phyloP scores from a whole-genome alignment of 2,797 vertebrate genomes.

The Thunnus albacares region DNA sequence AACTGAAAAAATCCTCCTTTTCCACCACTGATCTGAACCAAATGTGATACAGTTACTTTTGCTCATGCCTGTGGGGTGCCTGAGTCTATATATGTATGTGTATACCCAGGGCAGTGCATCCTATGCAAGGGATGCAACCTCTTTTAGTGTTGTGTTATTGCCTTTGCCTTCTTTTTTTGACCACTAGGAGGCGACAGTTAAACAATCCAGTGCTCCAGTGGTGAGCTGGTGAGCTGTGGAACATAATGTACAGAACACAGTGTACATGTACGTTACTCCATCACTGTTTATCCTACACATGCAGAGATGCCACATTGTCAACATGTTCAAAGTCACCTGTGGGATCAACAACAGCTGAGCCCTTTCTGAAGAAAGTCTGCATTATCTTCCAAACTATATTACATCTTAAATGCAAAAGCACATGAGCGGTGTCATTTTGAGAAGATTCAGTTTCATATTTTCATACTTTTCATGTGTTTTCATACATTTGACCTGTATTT shows the following conservation, averaged over 20 bases:
- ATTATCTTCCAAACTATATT: not conserved
- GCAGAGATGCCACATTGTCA: slow-evolving; percentile 29
- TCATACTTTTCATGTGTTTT: too few species aligned
- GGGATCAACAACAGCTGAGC: not conserved
- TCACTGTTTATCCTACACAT: slow-evolving; percentile 28
- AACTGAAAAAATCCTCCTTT: too few species aligned
- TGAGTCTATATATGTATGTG: not conserved
- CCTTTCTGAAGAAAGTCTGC: not conserved
- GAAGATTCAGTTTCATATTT: not conserved
- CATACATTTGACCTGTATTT: not conserved
- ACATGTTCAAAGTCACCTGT: slow-evolving; percentile 30
- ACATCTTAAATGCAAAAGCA: not conserved
- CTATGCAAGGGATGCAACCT: not conserved
- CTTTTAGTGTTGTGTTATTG: not conserved
- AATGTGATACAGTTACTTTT: too few species aligned
- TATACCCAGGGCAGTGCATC: not conserved
- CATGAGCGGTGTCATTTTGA: not conserved
- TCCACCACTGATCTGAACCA: too few species aligned
- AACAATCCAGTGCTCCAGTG: not conserved
- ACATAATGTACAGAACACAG: slow-evolving; percentile 80
- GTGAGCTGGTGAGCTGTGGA: slow-evolving; percentile 24
- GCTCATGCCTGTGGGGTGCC: not conserved
- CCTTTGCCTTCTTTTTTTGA: not conserved
- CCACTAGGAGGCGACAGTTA: slow-evolving; percentile 61
- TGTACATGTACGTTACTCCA: slow-evolving; percentile 41